phyloP scores from a whole-genome alignment of 2,797 vertebrate genomes.

The Enteromius anoplus region DNA sequence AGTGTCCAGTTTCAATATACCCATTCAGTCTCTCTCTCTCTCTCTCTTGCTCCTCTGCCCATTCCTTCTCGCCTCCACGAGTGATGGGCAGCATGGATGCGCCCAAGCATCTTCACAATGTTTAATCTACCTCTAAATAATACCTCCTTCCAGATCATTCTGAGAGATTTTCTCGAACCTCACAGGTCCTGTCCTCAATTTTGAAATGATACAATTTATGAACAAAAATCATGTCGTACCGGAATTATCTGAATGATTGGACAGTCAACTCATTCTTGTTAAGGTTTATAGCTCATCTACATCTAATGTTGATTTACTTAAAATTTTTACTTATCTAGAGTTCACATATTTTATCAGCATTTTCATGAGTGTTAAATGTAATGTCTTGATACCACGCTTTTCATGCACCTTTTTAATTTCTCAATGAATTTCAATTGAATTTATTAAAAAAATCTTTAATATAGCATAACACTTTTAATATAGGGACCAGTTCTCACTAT shows the following conservation, averaged over 20 bases:
- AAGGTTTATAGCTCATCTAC: background rate
- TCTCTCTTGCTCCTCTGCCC: conserved; percentile 22
- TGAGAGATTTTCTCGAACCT: background rate
- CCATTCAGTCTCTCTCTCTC: conserved; percentile 52
- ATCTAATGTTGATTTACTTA: background rate
- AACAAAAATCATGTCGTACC: background rate
- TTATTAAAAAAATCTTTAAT: background rate
- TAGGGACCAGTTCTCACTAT: too few species aligned
- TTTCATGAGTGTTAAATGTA: background rate
- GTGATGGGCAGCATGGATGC: conserved; percentile 24
- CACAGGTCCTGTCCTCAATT: background rate
- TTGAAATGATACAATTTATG: background rate
- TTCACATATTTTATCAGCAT: too few species aligned
- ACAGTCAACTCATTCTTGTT: background rate
- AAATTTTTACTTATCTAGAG: too few species aligned
- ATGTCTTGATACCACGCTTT: background rate
- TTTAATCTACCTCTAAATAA: background rate
- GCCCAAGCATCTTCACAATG: conserved; percentile 18
- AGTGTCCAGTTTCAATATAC: conserved; percentile 65
- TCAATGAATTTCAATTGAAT: background rate
- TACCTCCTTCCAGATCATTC: background rate
- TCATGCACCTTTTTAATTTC: background rate
- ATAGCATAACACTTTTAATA: background rate
- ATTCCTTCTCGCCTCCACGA: conserved; percentile 17
- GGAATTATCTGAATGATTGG: background rate